Percentiles rank a stretch among this genome's conserved stretches.
phyloP scores from a whole-genome alignment of 2,797 vertebrate genomes.

The Poeciliopsis gracilis region DNA sequence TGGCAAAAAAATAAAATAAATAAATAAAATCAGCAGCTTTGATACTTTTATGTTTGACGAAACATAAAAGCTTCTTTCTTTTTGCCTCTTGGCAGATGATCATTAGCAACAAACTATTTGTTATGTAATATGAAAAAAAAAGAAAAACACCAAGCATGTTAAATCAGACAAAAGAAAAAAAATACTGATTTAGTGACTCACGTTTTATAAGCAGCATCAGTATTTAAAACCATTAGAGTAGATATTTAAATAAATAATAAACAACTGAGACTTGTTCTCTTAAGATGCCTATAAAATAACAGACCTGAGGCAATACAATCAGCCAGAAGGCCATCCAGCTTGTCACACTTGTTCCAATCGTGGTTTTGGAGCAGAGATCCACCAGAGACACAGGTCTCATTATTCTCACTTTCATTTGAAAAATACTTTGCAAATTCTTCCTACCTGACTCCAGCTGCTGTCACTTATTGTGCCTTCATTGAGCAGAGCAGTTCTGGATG shows the following conservation, averaged over 20 bases:
- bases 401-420: constrained; percentile 71
- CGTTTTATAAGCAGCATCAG: background rate
- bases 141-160: constrained; percentile 8
- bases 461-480: constrained; percentile 67
- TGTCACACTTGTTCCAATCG: constrained; percentile 62
- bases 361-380: constrained; percentile 46
- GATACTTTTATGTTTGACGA: background rate
- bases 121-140: constrained; percentile 18
- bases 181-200: background rate
- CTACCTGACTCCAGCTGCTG: constrained; percentile 52
- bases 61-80: constrained; percentile 17
- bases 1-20: too few species aligned
- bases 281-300: constrained; percentile 29
- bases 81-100: constrained; percentile 8
- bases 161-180: constrained; percentile 11
- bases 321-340: constrained; percentile 32
- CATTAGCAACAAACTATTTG: constrained; percentile 20
- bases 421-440: constrained; percentile 59
- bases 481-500: constrained; percentile 73
- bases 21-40: background rate
- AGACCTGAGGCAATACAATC: constrained; percentile 27
- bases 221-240: constrained; percentile 10
- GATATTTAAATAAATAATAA: constrained; percentile 25
- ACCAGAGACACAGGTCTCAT: constrained; percentile 64
- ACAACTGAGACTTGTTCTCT: constrained; percentile 28